phyloP scores from a whole-genome alignment of 2,888 invertebrate genomes.

The Euproctis similis region DNA sequence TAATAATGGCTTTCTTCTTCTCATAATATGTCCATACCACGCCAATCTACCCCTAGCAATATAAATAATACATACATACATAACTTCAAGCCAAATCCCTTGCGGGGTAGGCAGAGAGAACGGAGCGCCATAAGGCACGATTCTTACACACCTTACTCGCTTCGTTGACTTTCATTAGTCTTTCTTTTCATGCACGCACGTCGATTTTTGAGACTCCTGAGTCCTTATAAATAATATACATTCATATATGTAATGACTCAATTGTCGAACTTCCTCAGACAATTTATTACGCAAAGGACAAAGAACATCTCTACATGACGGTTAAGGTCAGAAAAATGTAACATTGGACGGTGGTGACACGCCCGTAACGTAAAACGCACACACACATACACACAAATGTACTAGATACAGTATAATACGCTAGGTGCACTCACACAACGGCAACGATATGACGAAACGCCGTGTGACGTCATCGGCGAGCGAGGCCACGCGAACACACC shows the following conservation, averaged over 20 bases:
- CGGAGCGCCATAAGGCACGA: too few species aligned
- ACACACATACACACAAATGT: constrained; percentile 27
- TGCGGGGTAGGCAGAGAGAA: too few species aligned
- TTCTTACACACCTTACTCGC: too few species aligned
- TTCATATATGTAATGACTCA: neutral
- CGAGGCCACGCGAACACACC: constrained; percentile 63
- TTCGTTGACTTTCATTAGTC: too few species aligned
- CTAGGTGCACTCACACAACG: constrained; percentile 31
- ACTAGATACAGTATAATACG: constrained; percentile 16
- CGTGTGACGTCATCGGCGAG: constrained; percentile 54
- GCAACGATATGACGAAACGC: constrained; percentile 42
- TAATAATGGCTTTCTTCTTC: too few species aligned
- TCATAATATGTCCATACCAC: too few species aligned
- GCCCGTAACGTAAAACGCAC: constrained; percentile 43
- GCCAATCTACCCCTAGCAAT: too few species aligned
- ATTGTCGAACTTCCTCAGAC: constrained; percentile 12
- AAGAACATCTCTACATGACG: constrained; percentile 43
- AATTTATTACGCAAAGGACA: constrained; percentile 47
- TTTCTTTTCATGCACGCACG: too few species aligned
- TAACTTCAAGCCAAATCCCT: too few species aligned
- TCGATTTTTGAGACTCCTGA: too few species aligned
- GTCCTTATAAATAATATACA: too few species aligned
- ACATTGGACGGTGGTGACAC: constrained; percentile 55
- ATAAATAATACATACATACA: too few species aligned
- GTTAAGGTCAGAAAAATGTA: constrained; percentile 76